phyloP scores from a whole-genome alignment of 30 jellyfish, hydroid and myxozoan species.

The Mastigias papua region DNA sequence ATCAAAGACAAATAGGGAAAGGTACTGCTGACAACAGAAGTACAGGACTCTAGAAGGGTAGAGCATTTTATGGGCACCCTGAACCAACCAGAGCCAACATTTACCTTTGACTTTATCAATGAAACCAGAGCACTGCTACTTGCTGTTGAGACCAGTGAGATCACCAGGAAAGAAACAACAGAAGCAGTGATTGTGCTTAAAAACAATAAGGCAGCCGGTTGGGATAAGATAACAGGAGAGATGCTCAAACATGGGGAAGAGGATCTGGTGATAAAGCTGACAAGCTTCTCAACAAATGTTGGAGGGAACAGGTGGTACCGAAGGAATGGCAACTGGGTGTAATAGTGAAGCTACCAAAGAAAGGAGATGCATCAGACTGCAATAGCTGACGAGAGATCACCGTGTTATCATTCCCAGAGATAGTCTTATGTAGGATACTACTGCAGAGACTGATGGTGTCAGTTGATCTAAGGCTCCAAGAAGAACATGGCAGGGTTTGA shows the following conservation, averaged over 20 bases:
- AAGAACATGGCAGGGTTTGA: conserved; percentile 1
- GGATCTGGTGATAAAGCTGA: not conserved
- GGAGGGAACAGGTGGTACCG: not conserved
- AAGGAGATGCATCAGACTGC: not conserved
- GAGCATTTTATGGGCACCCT: conserved; percentile 16
- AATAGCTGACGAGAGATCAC: conserved; percentile 9
- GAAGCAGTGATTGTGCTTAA: conserved; percentile 11
- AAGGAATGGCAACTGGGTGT: not conserved
- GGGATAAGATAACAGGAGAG: conserved; percentile 26
- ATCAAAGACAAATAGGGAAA: conserved; percentile 26
- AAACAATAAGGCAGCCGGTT: conserved; percentile 21
- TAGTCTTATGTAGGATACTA: not conserved
- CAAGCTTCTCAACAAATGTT: not conserved
- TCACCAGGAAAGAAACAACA: conserved; percentile 7
- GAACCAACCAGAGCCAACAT: conserved; percentile 28
- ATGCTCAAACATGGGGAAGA: conserved; percentile 25
- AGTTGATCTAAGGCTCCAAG: not conserved
- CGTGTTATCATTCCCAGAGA: conserved; percentile 8
- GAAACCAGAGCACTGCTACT: not conserved
- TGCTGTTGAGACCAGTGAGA: conserved; percentile 1
- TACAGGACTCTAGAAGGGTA: conserved; percentile 16
- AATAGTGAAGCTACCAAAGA: conserved; percentile 3
- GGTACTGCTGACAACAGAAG: conserved; percentile 8
- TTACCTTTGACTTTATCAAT: not conserved
- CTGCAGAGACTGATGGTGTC: not conserved